phyloP scores from a whole-genome alignment of 1,140 invertebrate species.

The Drosophila parvula region DNA sequence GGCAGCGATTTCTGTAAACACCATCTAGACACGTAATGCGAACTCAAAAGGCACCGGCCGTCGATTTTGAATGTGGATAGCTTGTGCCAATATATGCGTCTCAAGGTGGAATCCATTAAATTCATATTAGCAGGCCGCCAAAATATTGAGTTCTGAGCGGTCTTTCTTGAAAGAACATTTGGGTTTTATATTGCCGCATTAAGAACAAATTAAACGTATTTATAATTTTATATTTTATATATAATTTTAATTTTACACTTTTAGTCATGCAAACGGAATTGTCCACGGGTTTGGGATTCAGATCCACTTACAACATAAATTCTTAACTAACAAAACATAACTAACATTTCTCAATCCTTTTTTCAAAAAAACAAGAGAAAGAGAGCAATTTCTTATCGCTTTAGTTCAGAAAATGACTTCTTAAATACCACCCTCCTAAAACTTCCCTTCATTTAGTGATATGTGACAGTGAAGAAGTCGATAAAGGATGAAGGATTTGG shows the following conservation, averaged over 20 bases:
- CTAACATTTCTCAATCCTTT: not conserved
- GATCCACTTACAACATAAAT: not conserved
- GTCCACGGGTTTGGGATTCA: not conserved
- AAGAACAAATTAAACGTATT: not conserved
- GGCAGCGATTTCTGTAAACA: constrained; percentile 38
- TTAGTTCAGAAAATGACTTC: not conserved
- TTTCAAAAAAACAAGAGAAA: not conserved
- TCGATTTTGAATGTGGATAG: constrained; percentile 14
- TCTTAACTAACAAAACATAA: no score
- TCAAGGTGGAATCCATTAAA: constrained; percentile 68
- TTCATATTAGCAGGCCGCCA: constrained; percentile 54
- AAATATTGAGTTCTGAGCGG: constrained; percentile 23
- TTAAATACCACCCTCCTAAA: not conserved
- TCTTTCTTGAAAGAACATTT: not conserved
- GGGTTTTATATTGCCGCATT: not conserved
- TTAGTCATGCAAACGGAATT: not conserved
- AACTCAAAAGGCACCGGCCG: constrained; percentile 27
- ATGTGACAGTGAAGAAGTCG: not conserved
- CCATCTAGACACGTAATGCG: constrained; percentile 26
- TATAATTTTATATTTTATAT: no score
- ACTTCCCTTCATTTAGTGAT: no score
- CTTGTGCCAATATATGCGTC: constrained; percentile 33
- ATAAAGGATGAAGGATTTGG: not conserved
- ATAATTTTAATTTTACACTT: not conserved
- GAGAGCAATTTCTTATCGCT: not conserved